Conservation (phyloP, 2,888 invertebrate genomes). For the Campaea margaritaria region DNA sequence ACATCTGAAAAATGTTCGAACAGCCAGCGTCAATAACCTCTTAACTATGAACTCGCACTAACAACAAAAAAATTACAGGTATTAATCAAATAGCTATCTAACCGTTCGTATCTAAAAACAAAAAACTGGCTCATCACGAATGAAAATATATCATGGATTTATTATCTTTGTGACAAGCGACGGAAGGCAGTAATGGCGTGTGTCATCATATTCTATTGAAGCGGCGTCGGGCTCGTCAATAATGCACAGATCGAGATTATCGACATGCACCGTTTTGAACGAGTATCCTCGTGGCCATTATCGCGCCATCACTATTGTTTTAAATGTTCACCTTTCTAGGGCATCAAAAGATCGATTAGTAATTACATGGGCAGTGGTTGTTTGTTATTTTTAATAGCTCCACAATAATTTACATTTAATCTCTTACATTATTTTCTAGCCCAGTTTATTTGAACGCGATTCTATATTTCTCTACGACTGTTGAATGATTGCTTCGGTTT, state of each 20-base stretch:
- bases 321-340: conserved; percentile 69
- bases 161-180: conserved; percentile 69
- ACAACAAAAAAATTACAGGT: conserved; percentile 29
- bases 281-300: conserved; percentile 66
- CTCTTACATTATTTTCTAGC: conserved; percentile 10
- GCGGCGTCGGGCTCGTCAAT: conserved; percentile 70
- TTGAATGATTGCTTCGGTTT: conserved; percentile 16
- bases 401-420: conserved; percentile 10
- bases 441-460: conserved; percentile 12
- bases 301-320: conserved; percentile 77
- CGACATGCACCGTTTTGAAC: conserved; percentile 76
- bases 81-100: conserved; percentile 47
- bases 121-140: conserved; percentile 67
- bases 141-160: conserved; percentile 68
- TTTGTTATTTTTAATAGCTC: conserved; percentile 38
- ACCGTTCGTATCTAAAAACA: conserved; percentile 56
- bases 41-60: conserved; percentile 36
- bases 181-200: conserved; percentile 72
- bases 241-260: conserved; percentile 79
- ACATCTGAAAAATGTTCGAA: conserved; percentile 49
- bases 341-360: conserved; percentile 68
- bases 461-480: neutral
- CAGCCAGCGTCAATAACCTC: conserved; percentile 41
- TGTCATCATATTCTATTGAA: conserved; percentile 80
- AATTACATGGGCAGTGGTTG: conserved; percentile 52